Percentiles rank a stretch among this genome's conserved stretches.
Evolutionary conservation across 2,888 invertebrate species (phyloP).

Genomic region (Drosophila rubida): DNA sequence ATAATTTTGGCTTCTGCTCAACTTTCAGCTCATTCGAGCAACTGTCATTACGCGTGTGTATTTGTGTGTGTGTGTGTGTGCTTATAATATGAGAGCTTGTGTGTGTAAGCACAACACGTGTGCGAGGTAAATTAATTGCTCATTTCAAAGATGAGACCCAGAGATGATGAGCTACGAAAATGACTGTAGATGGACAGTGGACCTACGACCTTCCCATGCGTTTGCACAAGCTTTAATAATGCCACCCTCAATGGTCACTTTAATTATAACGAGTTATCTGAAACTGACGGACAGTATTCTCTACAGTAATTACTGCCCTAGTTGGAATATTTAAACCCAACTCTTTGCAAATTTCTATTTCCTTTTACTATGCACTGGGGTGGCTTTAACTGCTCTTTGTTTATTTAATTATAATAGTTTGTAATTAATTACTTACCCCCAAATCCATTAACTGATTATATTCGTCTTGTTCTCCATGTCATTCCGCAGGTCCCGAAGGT

Average conservation of each 20-base stretch:
- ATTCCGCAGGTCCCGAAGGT: slow-evolving; percentile 94
- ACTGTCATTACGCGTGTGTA: slow-evolving; percentile 19
- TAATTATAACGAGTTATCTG: not conserved
- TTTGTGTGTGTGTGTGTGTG: slow-evolving; percentile 3
- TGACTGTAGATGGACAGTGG: slow-evolving; percentile 27
- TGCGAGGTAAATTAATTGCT: slow-evolving; percentile 60
- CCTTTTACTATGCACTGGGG: not conserved
- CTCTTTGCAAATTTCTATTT: not conserved
- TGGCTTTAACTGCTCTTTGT: not conserved
- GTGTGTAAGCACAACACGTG: slow-evolving; percentile 16
- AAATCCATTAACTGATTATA: not conserved
- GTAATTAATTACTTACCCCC: not conserved
- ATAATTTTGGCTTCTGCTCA: slow-evolving; percentile 61
- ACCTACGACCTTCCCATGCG: not conserved
- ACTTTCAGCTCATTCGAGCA: slow-evolving; percentile 45
- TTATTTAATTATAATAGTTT: not conserved
- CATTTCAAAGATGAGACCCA: slow-evolving; percentile 41
- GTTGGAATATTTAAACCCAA: not conserved
- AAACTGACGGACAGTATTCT: not conserved
- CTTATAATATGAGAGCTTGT: too few species aligned
- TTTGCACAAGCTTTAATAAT: not conserved
- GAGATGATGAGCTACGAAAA: slow-evolving; percentile 28
- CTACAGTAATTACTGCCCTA: not conserved
- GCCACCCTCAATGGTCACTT: not conserved
- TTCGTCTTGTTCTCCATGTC: not conserved